Evolutionary conservation across 2,113 vertebrate genomes (phyloP), one percentile per base, ranked within the genome.

Genomic region (Cottus gobio): DNA sequence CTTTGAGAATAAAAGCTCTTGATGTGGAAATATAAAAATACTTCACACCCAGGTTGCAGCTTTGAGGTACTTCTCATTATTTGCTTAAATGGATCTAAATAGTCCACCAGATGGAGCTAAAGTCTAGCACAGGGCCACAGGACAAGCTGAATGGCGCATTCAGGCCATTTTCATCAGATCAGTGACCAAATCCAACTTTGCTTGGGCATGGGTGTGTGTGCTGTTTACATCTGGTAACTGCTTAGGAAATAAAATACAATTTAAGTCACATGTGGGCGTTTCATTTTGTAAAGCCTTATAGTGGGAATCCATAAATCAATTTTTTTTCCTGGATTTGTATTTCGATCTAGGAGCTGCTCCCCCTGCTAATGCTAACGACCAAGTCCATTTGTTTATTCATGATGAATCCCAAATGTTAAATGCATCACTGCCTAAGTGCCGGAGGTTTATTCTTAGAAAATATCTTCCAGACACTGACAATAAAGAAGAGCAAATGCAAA

Each of bases 31-130:
- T 28, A 31, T n/a, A 13, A 39, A 48, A 34, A 67, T 15, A 76
- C 0, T 2, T 46, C 68, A 63, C 6, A 6, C 37, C 24, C 26
- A 58, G 50, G 36, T 12, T 68, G 16, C 42, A 39, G 58, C 65
- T 24, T 10, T 20, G 3, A 11, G 22, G 30, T 5, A 34, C 39
- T 42, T 58, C 58, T 67, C 8, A 31, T 12, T 36, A 20, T 39
- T 44, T 67, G 31, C 42, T 22, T n/a, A 7, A 67, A 61, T 46
- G 22, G 0, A 42, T 77, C 11, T 12, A 18, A 65, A 64, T 15
- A 16, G 28, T 39, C 91, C 91, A 93, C 93, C 87, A 90, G 94
- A 92, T 93, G 93, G 91, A 11, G 87, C 85, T 83, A 76, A 62
- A 4, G 62, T 44, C 74, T 85, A 54, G 80, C 74, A 79, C 52